These are phyloP conservation scores for Cuniculus paca DNA, from an alignment of 2,797 vertebrate species.

Conservation along the genomic window DNA sequence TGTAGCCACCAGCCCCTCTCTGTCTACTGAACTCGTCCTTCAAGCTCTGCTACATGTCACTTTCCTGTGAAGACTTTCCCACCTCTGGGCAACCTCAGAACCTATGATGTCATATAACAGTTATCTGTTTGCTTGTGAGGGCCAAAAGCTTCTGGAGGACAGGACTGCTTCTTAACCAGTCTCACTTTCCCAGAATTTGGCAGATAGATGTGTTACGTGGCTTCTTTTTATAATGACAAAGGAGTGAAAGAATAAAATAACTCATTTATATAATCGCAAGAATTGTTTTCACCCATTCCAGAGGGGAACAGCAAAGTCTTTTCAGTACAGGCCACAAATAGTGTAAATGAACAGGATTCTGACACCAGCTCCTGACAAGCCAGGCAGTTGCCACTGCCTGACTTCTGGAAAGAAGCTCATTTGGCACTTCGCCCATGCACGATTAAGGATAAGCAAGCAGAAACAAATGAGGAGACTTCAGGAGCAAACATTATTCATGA, in stretches of 20 bases:
- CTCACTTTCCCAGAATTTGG: background rate
- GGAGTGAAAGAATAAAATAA: background rate
- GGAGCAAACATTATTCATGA: conserved; percentile 75
- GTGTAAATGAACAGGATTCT: background rate
- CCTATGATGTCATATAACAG: background rate
- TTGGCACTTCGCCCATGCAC: background rate
- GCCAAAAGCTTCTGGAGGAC: background rate
- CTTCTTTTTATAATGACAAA: conserved; percentile 12
- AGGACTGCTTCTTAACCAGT: background rate
- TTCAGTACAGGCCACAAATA: background rate
- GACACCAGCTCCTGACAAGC: background rate
- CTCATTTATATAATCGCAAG: background rate
- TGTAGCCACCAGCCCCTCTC: background rate
- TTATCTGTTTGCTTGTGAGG: background rate
- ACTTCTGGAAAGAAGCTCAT: background rate
- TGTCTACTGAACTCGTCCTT: background rate
- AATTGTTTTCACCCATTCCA: background rate
- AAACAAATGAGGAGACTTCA: conserved; percentile 65
- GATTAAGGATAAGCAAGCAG: conserved; percentile 42
- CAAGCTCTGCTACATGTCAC: background rate
- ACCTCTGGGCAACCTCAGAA: background rate
- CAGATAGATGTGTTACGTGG: background rate
- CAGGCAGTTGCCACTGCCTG: background rate
- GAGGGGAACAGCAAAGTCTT: background rate
- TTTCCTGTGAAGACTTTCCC: background rate